Conservation (phyloP, 2,797 vertebrate genomes). For the Luscinia luscinia region DNA sequence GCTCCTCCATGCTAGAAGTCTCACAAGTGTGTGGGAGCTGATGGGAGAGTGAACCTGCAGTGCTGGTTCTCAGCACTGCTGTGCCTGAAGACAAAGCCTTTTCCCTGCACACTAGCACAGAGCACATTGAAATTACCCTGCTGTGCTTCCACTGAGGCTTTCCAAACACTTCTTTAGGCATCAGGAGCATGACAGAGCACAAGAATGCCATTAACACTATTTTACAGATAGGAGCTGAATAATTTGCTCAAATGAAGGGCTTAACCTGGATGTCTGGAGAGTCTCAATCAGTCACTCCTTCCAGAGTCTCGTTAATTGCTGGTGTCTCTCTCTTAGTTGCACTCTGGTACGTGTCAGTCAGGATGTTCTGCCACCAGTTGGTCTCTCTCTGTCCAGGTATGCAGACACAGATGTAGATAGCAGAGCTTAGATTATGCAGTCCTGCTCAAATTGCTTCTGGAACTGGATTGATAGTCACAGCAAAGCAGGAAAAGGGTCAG, state of each 20-base stretch:
- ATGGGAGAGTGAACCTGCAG: background rate
- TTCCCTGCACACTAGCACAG: background rate
- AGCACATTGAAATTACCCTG: background rate
- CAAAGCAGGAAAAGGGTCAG: background rate
- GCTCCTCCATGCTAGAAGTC: constrained; percentile 1
- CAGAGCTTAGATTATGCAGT: background rate
- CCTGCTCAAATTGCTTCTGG: background rate
- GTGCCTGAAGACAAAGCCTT: constrained; percentile 10
- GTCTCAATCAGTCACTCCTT: background rate
- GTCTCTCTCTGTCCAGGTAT: background rate
- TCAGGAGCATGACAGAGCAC: background rate
- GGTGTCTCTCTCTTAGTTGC: background rate
- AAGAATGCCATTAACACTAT: background rate
- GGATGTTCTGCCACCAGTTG: background rate
- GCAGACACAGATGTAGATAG: background rate
- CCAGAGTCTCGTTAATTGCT: background rate
- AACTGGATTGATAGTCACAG: background rate
- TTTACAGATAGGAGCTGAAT: constrained; percentile 4
- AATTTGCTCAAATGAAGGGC: constrained; percentile 1
- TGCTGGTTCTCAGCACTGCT: background rate
- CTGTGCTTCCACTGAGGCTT: background rate
- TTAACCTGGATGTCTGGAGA: background rate
- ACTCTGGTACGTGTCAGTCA: background rate
- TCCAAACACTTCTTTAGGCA: background rate
- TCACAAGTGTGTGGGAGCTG: background rate